Conservation (phyloP, 2,113 vertebrate species). For the Myocastor coypus region DNA sequence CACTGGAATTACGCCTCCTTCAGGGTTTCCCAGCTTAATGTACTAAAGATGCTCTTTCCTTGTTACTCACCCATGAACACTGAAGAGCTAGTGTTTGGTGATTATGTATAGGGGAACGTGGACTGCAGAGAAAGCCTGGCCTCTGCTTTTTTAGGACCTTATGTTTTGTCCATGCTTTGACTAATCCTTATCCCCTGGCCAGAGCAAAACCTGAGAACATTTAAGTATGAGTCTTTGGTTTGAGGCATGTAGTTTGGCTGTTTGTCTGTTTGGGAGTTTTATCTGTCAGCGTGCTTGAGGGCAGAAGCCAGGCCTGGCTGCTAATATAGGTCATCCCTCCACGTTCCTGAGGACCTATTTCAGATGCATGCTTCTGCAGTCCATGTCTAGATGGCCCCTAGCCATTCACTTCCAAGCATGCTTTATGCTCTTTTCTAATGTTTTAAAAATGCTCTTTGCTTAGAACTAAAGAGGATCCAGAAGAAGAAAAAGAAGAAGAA, state of each 20-base stretch:
- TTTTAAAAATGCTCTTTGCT: not conserved
- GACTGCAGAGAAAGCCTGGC: not conserved
- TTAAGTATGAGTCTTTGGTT: not conserved
- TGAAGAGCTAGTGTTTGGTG: not conserved
- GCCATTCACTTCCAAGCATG: not conserved
- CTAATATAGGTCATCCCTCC: accelerated
- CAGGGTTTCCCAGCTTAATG: not conserved
- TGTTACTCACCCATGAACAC: not conserved
- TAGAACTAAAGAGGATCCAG: slow-evolving; percentile 39
- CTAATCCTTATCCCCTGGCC: not conserved
- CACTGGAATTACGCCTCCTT: not conserved
- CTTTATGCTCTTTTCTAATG: not conserved
- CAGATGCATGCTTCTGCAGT: accelerated
- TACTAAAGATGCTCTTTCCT: not conserved
- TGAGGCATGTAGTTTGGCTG: not conserved
- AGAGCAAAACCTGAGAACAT: not conserved
- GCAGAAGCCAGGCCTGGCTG: not conserved
- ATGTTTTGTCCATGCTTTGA: not conserved
- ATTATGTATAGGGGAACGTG: not conserved
- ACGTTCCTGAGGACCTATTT: accelerated
- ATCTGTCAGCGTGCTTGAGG: accelerated
- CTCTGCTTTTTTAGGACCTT: not conserved
- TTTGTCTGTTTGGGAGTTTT: not conserved
- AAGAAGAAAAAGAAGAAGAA: slow-evolving; percentile 24
- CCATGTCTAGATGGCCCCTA: not conserved